Conservation (phyloP, 2,797 vertebrate genomes). For the Rhinogobio ventralis region DNA sequence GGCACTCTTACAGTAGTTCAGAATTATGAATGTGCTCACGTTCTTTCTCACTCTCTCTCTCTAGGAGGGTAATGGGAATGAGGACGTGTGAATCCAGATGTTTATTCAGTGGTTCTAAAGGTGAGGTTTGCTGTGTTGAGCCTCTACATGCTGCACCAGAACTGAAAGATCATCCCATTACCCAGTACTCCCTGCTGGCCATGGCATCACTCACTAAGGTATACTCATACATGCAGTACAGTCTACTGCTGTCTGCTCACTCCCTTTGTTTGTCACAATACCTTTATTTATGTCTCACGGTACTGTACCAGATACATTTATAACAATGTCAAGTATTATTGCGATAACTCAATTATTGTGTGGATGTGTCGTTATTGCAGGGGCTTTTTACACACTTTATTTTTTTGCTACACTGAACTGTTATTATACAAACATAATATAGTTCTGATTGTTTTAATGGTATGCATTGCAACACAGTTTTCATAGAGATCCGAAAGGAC, state of each 20-base stretch:
- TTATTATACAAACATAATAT: too few relatives aligned
- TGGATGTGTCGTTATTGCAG: background rate
- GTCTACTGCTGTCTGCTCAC: background rate
- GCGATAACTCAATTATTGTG: background rate
- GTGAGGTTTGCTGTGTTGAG: constrained; percentile 95
- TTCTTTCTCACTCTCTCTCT: background rate
- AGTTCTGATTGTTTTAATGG: too few relatives aligned
- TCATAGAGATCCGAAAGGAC: too few relatives aligned
- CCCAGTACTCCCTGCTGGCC: constrained; percentile 92
- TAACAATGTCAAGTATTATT: background rate
- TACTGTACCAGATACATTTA: background rate
- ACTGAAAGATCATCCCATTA: constrained; percentile 92
- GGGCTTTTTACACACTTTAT: too few relatives aligned
- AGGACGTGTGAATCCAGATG: constrained; percentile 95
- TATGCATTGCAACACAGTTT: too few relatives aligned
- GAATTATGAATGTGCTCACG: background rate
- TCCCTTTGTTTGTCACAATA: background rate
- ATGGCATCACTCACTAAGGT: constrained; percentile 99
- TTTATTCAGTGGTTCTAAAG: constrained; percentile 97
- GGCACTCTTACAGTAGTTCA: background rate
- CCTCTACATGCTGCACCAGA: constrained; percentile 89
- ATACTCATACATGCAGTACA: constrained; percentile 11
- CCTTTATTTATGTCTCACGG: background rate
- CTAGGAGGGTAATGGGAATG: constrained; percentile 96
- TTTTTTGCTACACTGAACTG: too few relatives aligned